Conservation (phyloP, 2,797 vertebrate genomes). For the Clarias platycephalus region DNA sequence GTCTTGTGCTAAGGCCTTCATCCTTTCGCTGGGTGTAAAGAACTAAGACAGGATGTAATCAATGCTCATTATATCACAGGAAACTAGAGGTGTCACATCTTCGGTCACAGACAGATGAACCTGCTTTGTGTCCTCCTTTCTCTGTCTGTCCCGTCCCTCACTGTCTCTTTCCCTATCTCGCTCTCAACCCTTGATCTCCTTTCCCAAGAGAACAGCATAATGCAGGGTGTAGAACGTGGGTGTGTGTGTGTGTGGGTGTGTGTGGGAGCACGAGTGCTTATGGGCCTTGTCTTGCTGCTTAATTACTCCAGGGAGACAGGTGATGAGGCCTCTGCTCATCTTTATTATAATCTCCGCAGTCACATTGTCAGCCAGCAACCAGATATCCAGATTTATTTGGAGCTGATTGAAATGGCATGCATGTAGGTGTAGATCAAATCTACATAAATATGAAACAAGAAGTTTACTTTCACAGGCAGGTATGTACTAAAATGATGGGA, state of each 20-base stretch:
- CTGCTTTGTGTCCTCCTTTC: neutral
- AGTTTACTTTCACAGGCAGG: neutral
- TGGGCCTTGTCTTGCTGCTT: slow-evolving; percentile 68
- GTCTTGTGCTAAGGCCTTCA: neutral
- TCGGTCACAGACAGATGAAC: slow-evolving; percentile 2
- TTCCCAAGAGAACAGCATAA: slow-evolving; percentile 46
- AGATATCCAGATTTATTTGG: slow-evolving; percentile 8
- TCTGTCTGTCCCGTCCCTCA: neutral
- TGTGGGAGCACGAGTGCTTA: slow-evolving; percentile 56
- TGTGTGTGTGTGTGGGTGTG: slow-evolving; percentile 3
- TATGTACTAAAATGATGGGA: neutral
- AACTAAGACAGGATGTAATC: slow-evolving; percentile 6
- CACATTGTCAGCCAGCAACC: slow-evolving; percentile 5
- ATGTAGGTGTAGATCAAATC: neutral
- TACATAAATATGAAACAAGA: neutral
- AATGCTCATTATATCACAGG: slow-evolving; percentile 17
- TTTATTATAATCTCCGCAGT: slow-evolving; percentile 39
- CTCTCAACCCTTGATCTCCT: slow-evolving; percentile 13
- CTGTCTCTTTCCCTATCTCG: neutral
- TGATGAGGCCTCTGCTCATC: slow-evolving; percentile 48
- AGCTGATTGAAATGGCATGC: neutral
- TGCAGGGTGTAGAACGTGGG: slow-evolving; percentile 40
- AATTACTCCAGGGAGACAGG: slow-evolving; percentile 61
- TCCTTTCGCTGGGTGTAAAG: neutral
- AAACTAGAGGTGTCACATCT: neutral